Base-by-base conservation (phyloP, 2,797 vertebrate species). In the Eulemur coronatus region DNA sequence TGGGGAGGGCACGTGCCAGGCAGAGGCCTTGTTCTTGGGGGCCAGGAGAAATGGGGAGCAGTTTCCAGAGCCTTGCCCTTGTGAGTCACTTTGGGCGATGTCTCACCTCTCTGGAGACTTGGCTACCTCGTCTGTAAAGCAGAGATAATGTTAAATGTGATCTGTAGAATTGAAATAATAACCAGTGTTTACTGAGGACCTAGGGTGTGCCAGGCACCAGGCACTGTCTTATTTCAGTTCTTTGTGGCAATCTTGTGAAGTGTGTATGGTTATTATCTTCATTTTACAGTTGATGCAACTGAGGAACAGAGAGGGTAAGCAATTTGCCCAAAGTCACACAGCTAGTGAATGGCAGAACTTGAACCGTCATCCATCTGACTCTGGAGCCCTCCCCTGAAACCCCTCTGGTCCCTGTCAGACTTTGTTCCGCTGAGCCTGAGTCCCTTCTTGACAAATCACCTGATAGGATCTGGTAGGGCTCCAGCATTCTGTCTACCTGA, bases 131-230 rank as follows among this genome's bases (percentile, higher is more conserved):
- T 10, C 89, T 35, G 30, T 15, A 57, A 87, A 81, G 63, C 4
- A 2, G 46, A 46, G 57, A 5, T 35, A 1, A 7, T 13, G 10
- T 28, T 38, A 76, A 78, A 41, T 1, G 2, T 26, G 84, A 33
- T 13, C 55, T 6, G 1, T 6, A 59, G 48, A 55, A 20, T 0
- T 3, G 26, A 63, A 67, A 14, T 20, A 20, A 12, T 12, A 14
- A 5, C 30, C 61, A 2, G 24, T 28, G 33, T 89, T 75, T 17
- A 17, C 79, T 35, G 59, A 18, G n/a, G 72, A 28, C 57, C 78
- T 35, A 1, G 69, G 22, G 43, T 3, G 15, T 26, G 38, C 69
- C 48, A 1, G 46, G 33, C 12, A 7, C 7, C 1, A 0, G 0
- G 0, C 1, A 0, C 35, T 26, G 2, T 55, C 78, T 14, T 57